Conservation (phyloP, 2,888 invertebrate species). For the Eucera pruinosa region DNA sequence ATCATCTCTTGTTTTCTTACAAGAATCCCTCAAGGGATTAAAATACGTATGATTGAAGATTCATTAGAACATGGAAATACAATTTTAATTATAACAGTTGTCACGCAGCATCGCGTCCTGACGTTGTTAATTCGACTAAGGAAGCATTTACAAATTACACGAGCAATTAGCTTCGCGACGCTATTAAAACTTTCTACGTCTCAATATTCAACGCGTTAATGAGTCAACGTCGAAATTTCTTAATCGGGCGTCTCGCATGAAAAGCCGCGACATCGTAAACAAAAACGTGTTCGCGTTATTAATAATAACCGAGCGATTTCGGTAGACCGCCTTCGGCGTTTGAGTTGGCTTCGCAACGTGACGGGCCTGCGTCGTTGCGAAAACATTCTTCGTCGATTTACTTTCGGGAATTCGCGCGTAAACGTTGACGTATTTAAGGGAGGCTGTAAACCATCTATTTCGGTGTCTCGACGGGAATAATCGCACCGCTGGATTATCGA, state of each 20-base stretch:
- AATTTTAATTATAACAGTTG: too few relatives aligned
- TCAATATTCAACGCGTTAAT: neutral
- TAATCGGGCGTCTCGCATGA: conserved; percentile 51
- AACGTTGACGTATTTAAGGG: conserved; percentile 84
- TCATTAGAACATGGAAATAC: too few relatives aligned
- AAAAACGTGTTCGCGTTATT: conserved; percentile 75
- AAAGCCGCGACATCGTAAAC: conserved; percentile 74
- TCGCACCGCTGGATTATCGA: conserved; percentile 60
- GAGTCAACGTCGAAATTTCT: neutral
- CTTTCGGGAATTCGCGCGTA: conserved; percentile 82
- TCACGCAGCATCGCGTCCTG: too few relatives aligned
- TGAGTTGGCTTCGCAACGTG: conserved; percentile 79
- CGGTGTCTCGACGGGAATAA: conserved; percentile 71
- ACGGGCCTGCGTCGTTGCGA: conserved; percentile 78
- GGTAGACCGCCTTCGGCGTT: conserved; percentile 69
- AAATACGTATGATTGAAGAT: too few relatives aligned
- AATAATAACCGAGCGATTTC: conserved; percentile 73
- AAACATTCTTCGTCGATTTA: conserved; percentile 84
- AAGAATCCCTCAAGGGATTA: too few relatives aligned
- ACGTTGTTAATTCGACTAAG: neutral
- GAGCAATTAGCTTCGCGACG: conserved; percentile 16
- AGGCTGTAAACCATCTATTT: conserved; percentile 84
- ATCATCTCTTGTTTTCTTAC: too few relatives aligned
- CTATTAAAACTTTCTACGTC: neutral
- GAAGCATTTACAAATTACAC: conserved; percentile 6